These are phyloP conservation scores for Coreoperca whiteheadi DNA, from an alignment of 2,113 vertebrate genomes.

Conservation along the genomic window DNA sequence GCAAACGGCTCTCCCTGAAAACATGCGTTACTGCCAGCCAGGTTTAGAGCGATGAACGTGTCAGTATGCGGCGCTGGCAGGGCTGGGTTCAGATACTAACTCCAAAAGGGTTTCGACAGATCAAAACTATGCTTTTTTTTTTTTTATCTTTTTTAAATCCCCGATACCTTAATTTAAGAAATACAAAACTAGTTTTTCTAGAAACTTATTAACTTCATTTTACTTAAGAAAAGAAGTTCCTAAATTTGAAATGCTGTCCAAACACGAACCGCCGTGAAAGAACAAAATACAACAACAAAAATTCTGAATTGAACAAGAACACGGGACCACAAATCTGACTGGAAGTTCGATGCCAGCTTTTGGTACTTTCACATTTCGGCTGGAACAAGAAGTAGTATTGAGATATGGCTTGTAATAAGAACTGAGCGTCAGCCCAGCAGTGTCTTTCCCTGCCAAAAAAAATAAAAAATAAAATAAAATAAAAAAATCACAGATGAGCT, in stretches of 20 bases:
- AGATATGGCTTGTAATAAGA: background rate
- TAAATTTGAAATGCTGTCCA: background rate
- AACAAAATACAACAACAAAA: background rate
- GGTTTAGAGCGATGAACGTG: background rate
- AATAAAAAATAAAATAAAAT: no score
- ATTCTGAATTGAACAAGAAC: background rate
- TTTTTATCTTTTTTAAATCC: no score
- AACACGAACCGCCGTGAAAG: background rate
- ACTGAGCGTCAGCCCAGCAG: background rate
- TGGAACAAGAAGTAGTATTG: background rate
- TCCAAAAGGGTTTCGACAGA: background rate
- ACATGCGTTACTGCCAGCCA: constrained; percentile 38
- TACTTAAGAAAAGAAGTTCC: background rate
- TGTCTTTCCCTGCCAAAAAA: background rate
- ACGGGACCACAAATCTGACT: no score
- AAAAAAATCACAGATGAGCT: background rate
- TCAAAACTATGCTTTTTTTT: background rate
- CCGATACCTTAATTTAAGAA: no score
- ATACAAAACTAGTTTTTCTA: background rate
- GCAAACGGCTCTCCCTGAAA: background rate
- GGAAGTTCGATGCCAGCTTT: background rate
- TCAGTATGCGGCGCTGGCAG: background rate
- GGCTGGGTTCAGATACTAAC: background rate
- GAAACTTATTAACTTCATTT: no score
- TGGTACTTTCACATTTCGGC: background rate